Evolutionary conservation across 2,113 vertebrate genomes (phyloP), one percentile per base, ranked within the genome.

Genomic region (Fregetta grallaria): DNA sequence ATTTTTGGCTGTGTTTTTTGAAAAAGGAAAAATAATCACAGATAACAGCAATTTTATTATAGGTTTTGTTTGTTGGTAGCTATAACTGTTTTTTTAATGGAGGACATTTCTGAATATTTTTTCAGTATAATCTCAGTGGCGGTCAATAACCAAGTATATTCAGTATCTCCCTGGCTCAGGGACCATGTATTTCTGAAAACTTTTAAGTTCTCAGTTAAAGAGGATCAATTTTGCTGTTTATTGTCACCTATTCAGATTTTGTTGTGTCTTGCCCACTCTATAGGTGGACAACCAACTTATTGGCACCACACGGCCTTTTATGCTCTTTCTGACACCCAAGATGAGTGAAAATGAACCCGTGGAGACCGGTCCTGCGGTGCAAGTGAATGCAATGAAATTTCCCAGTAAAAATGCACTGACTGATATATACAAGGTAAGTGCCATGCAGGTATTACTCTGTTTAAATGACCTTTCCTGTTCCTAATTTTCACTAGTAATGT

Each of bases 261-360:
- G 7, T 75, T 67, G 22, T 91, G 29, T 62, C 44, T 76, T 85
- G 11, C 47, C 82, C 23, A 3, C 17, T 71, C 40, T 88, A 55
- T 85, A 99, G 99, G 99, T 99, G 92, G 99, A 99, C 96, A 99
- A 99, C 97, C 99, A 99, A 95, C 98, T 99, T 36, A 98, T 99
- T 52, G 99, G 99, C 8, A 99, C 99, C 93, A 99, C 99, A 4
- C 98, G 98, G 85, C 99, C 99, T 11, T 99, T 99, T 62, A 98
- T 99, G 98, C 98, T 99, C 42, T 99, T 98, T 12, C 98, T 99
- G 94, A 99, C 99, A 0, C 99, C 99, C 11, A 91, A 45, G 92
- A 98, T 97, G 68, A 97, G 71, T 14, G 99, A 99, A 68, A 98
- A 97, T 15, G 98, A 96, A n/a, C 89, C 96, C 1, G 27, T 91